Evolutionary conservation across 2,113 vertebrate species (phyloP).

Genomic region (Lophochroa leadbeateri): DNA sequence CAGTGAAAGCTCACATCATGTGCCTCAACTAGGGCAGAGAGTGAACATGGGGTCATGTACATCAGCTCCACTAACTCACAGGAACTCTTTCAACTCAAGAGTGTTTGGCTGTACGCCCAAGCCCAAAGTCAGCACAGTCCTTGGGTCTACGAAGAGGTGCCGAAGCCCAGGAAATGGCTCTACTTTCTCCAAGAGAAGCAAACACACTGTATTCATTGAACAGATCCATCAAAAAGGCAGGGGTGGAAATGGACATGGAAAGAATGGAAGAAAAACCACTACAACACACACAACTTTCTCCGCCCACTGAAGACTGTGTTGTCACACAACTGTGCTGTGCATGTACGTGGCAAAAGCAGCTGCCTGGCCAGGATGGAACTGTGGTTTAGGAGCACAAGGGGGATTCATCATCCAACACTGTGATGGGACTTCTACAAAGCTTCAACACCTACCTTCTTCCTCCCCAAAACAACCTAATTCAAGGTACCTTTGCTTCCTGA

Average conservation of each 20-base stretch:
- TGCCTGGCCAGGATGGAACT: background rate
- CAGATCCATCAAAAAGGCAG: background rate
- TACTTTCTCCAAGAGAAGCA: background rate
- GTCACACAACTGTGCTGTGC: background rate
- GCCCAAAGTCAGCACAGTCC: background rate
- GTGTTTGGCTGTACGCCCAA: fast-evolving
- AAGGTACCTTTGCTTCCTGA: background rate
- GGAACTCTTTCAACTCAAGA: background rate
- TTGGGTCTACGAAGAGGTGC: fast-evolving
- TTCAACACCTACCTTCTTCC: background rate
- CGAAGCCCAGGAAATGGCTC: background rate
- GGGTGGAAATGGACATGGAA: too few species aligned
- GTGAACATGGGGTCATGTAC: fast-evolving
- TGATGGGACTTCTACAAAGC: background rate
- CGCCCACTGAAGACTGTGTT: fast-evolving
- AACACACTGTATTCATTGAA: fast-evolving
- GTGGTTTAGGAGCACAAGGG: background rate
- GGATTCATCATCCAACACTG: background rate
- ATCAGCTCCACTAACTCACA: fast-evolving
- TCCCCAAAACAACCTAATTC: background rate
- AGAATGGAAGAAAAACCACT: background rate
- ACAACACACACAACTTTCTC: fast-evolving
- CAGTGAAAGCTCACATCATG: fast-evolving
- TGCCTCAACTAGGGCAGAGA: background rate
- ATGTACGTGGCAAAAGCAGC: fast-evolving